These are phyloP conservation scores for Cataglyphis livida DNA, from an alignment of 2,888 invertebrate species.

Conservation along the genomic window DNA sequence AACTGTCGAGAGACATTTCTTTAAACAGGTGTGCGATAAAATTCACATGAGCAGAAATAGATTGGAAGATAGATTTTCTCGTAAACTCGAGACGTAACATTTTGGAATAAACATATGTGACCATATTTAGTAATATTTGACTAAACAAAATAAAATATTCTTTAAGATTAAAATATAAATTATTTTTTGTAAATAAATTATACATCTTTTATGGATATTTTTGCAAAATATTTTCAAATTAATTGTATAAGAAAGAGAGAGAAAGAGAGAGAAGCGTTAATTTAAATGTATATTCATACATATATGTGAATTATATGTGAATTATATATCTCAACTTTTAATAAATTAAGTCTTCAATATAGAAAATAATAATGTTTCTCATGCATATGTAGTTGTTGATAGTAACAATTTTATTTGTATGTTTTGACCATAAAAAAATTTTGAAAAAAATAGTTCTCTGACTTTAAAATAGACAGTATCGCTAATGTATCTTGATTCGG, in stretches of 20 bases:
- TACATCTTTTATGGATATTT: not conserved
- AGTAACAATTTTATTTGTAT: not conserved
- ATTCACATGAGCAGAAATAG: constrained; percentile 46
- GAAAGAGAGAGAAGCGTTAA: not conserved
- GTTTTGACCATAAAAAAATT: not conserved
- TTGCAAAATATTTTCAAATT: not conserved
- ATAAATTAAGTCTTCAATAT: not conserved
- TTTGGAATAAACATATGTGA: not conserved
- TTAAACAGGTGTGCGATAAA: constrained; percentile 64
- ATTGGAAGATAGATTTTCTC: constrained; percentile 30
- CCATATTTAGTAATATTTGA: not conserved
- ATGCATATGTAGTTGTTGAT: not conserved
- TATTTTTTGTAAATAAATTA: not conserved
- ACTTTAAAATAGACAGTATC: not conserved
- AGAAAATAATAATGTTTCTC: not conserved
- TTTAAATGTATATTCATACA: not conserved
- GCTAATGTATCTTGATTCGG: not conserved
- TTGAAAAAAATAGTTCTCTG: not conserved
- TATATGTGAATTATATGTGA: not conserved
- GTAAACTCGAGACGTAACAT: constrained; percentile 8
- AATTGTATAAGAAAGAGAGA: not conserved
- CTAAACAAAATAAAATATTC: not conserved
- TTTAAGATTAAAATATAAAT: not conserved
- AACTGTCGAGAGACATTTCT: constrained; percentile 36
- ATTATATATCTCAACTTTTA: not conserved